Evolutionary conservation across 2,888 invertebrate genomes (phyloP), one percentile per base, ranked within the genome.

Genomic region (Diarsia dahlii): DNA sequence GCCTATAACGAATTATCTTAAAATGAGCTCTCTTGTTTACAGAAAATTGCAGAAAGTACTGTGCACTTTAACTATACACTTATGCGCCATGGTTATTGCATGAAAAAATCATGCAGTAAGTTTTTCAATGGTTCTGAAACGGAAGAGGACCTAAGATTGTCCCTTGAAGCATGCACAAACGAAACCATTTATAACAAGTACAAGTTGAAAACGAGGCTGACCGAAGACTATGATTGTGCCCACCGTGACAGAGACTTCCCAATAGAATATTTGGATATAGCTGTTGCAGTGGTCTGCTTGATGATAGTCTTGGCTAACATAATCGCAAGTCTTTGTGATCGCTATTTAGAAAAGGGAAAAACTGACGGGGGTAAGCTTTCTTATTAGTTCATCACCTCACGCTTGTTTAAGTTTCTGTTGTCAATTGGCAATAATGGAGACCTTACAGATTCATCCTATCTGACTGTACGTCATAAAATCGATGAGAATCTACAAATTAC

Each of bases 11-110:
- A 56, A 20, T 62, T 18, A 28, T 56, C 0, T 20, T 71, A 10
- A 23, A n/a, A 45, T 23, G 3, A 6, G 45, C 20, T 18, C 8
- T 28, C 0, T 69, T 60, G 23, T 78, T 93, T 90, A 52, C 92
- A 96, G 96, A 92, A 89, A 81, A 95, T 93, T 81, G 94, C 95
- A 65, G 1, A 80, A 93, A 60, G 89, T 77, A 58, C 88, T 10
- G 94, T 94, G 81, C 95, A 95, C 80, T 95, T 84, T 83, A 95
- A 96, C 73, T 94, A 95, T 82, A 92, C 95, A 63, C 86, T 91
- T 76, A 86, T 95, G 81, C 94, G 93, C 64, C 89, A 94, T 82
- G 95, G 92, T 0, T 88, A 94, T 2, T 96, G 96, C 78, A 89
- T 95, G 4, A 93, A 92, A 15, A 88, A 81, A 56, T 90, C 92